Conservation (phyloP, 2,888 invertebrate genomes). For the Lepidochitona cinerea region DNA sequence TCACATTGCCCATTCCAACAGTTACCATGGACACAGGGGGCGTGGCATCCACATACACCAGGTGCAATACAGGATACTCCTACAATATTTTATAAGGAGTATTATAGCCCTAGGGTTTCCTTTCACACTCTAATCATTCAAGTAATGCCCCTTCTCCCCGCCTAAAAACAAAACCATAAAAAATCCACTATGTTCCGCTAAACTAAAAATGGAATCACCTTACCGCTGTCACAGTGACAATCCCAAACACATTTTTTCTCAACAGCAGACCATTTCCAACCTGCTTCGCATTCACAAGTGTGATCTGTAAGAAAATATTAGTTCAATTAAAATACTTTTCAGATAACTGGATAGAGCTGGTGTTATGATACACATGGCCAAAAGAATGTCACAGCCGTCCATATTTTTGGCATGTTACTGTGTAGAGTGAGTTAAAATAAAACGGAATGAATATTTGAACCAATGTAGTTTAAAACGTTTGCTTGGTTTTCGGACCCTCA, state of each 20-base stretch:
- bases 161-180: background rate
- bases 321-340: background rate
- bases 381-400: background rate
- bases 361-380: background rate
- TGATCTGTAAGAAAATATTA: background rate
- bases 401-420: background rate
- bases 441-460: too few relatives aligned
- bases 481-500: too few relatives aligned
- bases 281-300: conserved; percentile 37
- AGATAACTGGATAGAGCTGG: background rate
- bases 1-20: conserved; percentile 53
- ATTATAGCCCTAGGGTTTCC: too few relatives aligned
- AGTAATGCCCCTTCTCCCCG: too few relatives aligned
- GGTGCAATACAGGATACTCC: conserved; percentile 43
- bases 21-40: conserved; percentile 39
- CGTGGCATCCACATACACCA: conserved; percentile 40
- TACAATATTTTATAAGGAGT: too few relatives aligned
- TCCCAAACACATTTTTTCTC: conserved; percentile 41
- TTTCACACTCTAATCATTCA: too few relatives aligned
- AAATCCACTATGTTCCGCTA: background rate
- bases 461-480: too few relatives aligned
- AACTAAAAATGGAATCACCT: too few relatives aligned
- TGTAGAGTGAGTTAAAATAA: too few relatives aligned
- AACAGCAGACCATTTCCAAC: conserved; percentile 40
- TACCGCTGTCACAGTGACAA: conserved; percentile 38